Conservation (phyloP, 2,113 vertebrate genomes). For the Cygnus buccinator region DNA sequence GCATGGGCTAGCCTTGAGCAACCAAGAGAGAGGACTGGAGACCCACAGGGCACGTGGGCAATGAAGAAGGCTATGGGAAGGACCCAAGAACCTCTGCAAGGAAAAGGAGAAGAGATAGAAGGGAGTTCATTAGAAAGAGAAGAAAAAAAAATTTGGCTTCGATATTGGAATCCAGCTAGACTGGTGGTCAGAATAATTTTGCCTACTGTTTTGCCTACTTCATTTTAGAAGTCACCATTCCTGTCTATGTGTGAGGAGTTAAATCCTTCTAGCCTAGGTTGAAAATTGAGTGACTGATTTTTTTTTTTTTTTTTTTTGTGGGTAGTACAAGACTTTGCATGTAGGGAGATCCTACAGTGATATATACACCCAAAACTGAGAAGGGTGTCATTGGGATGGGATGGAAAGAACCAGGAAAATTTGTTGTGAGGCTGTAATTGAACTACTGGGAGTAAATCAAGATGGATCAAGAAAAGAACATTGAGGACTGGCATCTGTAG, state of each 20-base stretch:
- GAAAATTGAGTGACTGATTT: background rate
- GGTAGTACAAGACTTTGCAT: background rate
- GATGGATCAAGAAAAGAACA: background rate
- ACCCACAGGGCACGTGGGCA: accelerated
- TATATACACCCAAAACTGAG: background rate
- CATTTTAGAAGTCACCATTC: background rate
- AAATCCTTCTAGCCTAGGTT: background rate
- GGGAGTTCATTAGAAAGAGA: background rate
- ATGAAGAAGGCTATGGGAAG: background rate
- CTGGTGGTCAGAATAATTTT: background rate
- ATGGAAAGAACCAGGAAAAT: background rate
- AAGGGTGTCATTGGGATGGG: background rate
- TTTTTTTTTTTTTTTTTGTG: background rate
- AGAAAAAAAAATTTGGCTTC: background rate
- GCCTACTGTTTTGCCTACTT: background rate
- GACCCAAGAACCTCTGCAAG: background rate
- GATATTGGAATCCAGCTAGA: background rate
- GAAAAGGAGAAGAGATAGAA: background rate
- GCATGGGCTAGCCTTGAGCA: accelerated
- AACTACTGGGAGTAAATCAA: background rate
- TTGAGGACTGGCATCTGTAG: background rate
- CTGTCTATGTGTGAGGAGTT: background rate
- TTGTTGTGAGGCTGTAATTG: background rate
- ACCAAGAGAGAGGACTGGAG: background rate
- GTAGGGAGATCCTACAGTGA: background rate